Conservation (phyloP, 1,140 invertebrate genomes). For the Ridgeia piscesae region DNA sequence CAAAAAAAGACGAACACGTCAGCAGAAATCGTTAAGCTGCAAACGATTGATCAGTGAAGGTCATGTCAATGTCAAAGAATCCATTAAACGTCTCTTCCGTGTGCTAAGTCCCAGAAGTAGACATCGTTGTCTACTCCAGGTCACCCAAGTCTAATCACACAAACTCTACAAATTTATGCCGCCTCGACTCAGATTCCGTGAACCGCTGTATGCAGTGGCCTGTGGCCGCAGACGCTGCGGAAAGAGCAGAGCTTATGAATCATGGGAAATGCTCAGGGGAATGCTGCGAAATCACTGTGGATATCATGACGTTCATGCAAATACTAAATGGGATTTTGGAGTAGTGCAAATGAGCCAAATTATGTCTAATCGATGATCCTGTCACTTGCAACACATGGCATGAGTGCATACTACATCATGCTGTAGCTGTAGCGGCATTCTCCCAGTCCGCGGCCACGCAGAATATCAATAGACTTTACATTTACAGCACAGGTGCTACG, state of each 20-base stretch:
- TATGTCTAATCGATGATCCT: background rate
- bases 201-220: background rate
- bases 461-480: background rate
- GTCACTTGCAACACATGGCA: too few relatives aligned
- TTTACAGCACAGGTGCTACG: background rate
- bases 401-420: background rate
- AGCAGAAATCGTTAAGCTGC: background rate
- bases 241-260: background rate
- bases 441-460: background rate
- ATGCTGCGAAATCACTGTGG: background rate
- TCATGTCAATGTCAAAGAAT: background rate
- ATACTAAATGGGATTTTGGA: constrained; percentile 1
- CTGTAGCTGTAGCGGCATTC: background rate
- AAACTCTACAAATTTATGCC: background rate
- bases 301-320: background rate
- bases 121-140: background rate
- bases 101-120: background rate
- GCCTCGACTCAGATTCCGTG: background rate
- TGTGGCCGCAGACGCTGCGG: background rate
- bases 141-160: background rate
- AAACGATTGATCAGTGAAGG: background rate
- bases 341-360: background rate
- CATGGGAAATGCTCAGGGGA: background rate
- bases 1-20: background rate
- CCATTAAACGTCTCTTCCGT: background rate